phyloP scores from a whole-genome alignment of 2,888 invertebrate genomes.

The Drosophila macrospina region DNA sequence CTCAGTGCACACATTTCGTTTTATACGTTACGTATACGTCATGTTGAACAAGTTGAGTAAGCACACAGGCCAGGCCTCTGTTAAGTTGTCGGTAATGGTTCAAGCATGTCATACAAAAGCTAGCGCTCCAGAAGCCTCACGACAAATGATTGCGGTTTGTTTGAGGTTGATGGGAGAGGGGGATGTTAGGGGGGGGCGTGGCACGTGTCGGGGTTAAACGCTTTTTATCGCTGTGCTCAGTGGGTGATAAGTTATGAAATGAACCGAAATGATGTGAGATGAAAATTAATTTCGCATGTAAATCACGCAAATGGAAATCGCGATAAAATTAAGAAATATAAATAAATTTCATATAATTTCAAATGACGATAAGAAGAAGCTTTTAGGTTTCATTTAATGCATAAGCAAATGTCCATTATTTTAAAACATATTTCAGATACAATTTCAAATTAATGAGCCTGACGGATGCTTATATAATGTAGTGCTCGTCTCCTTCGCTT shows the following conservation, averaged over 20 bases:
- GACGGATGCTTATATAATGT: neutral
- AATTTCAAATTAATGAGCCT: neutral
- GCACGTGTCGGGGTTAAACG: slow-evolving; percentile 14
- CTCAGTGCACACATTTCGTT: slow-evolving; percentile 12
- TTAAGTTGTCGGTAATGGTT: slow-evolving; percentile 61
- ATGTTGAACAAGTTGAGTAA: slow-evolving; percentile 51
- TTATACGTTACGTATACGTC: slow-evolving; percentile 58
- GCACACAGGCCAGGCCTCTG: slow-evolving; percentile 29
- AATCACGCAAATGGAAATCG: slow-evolving; percentile 19
- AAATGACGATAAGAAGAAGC: neutral
- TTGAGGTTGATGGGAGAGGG: slow-evolving; percentile 1
- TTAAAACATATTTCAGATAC: neutral
- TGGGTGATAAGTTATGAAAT: slow-evolving; percentile 70
- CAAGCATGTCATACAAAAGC: slow-evolving; percentile 48
- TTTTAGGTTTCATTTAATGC: too few relatives aligned
- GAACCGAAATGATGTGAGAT: slow-evolving; percentile 61
- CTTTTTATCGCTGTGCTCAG: slow-evolving; percentile 48
- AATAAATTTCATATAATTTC: neutral
- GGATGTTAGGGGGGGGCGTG: neutral
- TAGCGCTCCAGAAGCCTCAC: slow-evolving; percentile 27
- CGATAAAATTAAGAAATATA: slow-evolving; percentile 4
- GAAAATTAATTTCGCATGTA: slow-evolving; percentile 59
- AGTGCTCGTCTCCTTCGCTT: neutral
- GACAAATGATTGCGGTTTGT: slow-evolving; percentile 23
- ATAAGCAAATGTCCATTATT: neutral